Base-by-base conservation (phyloP, 92 coral and sea anemone species). In the Meandrina meandrites region DNA sequence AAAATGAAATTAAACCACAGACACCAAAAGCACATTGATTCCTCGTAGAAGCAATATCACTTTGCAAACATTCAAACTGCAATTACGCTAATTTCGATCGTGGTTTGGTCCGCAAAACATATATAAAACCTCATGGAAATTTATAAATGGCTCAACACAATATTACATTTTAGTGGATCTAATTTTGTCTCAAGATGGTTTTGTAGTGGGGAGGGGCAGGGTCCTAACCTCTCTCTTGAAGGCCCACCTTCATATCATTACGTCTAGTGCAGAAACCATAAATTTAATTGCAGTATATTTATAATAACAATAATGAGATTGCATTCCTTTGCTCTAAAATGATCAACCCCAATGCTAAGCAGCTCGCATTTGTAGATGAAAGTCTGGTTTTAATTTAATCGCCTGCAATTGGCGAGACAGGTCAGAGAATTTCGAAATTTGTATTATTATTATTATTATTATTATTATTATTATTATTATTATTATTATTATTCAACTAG, bases 131-230 rank as follows among this genome's bases (percentile, higher is more conserved):
- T 48, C 13, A 31, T 10, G 77, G 51, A 70, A 50, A 51, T 70
- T 30, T 28, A 48, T 10, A 69, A 50, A 12, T 34, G 36, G 42
- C 42, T 57, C 3, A 3, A 10, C 21, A 6, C 73, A 28, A 36
- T 84, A 84, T 84, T 73, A 32, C n/a, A 2, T 53, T 34, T 36
- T 53, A 37, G 21, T 37, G 73, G 15, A 31, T 36, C 69, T 84
- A 67, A 67, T 24, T 54, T 54, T 0, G 74, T 53, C 72, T 74
- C 5, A 56, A 51, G 19, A 66, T 72, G 67, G 37, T 73, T 73
- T 83, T 48, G 30, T 53, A 40, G 56, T 45, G 30, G 47, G 37
- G 34, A 17, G 58, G 22, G 21, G 28, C 22, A n/a, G 30, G 78
- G 45, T 17, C 45, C 68, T 82, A 34, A 64, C 75, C 58, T 17